Conservation (phyloP, 2,888 invertebrate species). For the Amiota minor region DNA sequence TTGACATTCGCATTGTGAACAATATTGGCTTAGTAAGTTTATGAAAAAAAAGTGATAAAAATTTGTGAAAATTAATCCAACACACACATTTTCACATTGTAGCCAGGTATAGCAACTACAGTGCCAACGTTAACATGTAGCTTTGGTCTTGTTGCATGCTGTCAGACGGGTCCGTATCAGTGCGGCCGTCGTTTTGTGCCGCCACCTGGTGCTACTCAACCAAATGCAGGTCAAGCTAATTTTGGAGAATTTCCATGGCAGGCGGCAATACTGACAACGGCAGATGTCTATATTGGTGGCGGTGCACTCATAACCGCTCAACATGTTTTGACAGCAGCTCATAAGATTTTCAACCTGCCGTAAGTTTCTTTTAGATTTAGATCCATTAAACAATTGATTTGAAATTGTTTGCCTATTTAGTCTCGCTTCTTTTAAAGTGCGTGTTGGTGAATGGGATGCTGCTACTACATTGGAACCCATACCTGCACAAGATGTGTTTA, state of each 20-base stretch:
- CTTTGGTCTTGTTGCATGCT: conserved; percentile 65
- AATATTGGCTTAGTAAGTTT: conserved; percentile 71
- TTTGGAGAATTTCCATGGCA: conserved; percentile 85
- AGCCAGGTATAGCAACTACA: conserved; percentile 47
- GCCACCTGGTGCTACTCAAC: conserved; percentile 68
- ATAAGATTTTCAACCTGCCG: conserved; percentile 78
- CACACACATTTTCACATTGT: conserved; percentile 6
- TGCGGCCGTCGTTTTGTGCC: conserved; percentile 68
- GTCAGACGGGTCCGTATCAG: conserved; percentile 67
- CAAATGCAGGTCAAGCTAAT: conserved; percentile 76
- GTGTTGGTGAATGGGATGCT: conserved; percentile 86
- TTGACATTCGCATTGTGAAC: conserved; percentile 78
- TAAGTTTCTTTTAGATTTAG: conserved; percentile 71
- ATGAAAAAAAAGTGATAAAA: background rate
- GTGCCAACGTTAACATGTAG: conserved; percentile 56
- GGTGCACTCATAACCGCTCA: conserved; percentile 81
- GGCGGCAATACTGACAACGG: conserved; percentile 77
- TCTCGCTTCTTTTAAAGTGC: conserved; percentile 76
- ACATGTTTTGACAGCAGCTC: conserved; percentile 83
- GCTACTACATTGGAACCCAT: conserved; percentile 79
- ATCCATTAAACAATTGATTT: background rate
- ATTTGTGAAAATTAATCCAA: too few relatives aligned
- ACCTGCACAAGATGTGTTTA: conserved; percentile 78
- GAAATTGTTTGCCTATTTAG: conserved; percentile 44
- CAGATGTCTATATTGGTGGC: conserved; percentile 81